Conservation (phyloP, 2,888 invertebrate species). For the Dolomedes plantarius region DNA sequence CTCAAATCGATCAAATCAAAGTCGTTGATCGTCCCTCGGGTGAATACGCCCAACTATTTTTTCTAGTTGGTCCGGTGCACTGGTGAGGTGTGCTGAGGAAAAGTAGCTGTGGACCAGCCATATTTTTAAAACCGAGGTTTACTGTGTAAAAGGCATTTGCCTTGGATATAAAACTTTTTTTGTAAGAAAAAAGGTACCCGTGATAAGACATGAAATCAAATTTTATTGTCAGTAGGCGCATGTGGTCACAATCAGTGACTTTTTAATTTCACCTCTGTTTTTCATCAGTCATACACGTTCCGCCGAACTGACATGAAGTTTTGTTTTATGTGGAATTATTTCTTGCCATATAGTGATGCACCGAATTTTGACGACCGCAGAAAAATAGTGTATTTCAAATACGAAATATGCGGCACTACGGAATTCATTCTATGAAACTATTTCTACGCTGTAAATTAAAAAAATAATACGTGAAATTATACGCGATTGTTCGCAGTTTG, state of each 20-base stretch:
- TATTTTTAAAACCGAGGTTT: conserved; percentile 9
- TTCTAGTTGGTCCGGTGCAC: conserved; percentile 28
- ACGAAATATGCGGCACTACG: no score
- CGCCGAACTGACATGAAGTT: conserved; percentile 43
- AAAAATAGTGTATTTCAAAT: no score
- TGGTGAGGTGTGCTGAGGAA: conserved; percentile 13
- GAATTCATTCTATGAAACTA: no score
- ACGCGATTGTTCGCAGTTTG: no score
- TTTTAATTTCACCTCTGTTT: conserved; percentile 31
- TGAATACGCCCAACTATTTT: conserved; percentile 1
- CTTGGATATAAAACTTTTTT: background rate
- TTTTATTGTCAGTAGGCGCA: conserved; percentile 26
- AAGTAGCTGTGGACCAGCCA: conserved; percentile 61
- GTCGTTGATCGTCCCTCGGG: conserved; percentile 15
- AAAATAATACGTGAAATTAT: no score
- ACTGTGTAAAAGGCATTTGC: conserved; percentile 2
- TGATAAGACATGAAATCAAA: conserved; percentile 42
- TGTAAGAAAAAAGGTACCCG: conserved; percentile 3
- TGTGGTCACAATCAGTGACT: conserved; percentile 37
- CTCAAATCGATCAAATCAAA: conserved; percentile 44
- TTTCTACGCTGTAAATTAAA: background rate
- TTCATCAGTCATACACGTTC: conserved; percentile 46
- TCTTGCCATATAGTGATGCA: conserved; percentile 10
- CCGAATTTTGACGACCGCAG: background rate
- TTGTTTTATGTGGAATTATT: conserved; percentile 26